Conservation (phyloP, 2,113 vertebrate genomes). For the Eulacestoma nigropectus region DNA sequence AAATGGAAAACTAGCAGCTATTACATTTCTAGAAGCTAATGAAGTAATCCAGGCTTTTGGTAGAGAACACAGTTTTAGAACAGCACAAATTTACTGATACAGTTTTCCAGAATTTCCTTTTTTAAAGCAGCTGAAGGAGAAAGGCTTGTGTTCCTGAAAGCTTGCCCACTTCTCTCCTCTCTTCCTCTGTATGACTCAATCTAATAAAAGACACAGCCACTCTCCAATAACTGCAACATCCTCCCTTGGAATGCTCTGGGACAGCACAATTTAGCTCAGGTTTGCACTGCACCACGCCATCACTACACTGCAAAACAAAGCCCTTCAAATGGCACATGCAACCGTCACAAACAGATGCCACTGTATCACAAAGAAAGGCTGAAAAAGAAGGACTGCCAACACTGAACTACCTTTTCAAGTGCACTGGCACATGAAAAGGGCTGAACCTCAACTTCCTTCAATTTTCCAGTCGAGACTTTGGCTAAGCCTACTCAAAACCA, state of each 20-base stretch:
- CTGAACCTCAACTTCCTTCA: neutral
- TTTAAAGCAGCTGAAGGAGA: neutral
- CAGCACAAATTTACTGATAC: neutral
- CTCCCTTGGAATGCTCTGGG: neutral
- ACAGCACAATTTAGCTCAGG: neutral
- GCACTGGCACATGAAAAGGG: neutral
- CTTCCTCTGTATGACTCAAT: neutral
- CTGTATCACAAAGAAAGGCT: neutral
- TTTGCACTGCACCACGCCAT: neutral
- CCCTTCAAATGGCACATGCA: neutral
- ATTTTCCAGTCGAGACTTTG: neutral
- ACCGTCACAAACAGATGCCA: accelerated
- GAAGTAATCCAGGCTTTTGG: neutral
- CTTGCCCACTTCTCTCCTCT: neutral
- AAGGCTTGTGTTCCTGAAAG: neutral
- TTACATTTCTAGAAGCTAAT: neutral
- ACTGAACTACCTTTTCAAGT: neutral
- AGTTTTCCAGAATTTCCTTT: neutral
- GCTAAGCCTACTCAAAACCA: neutral
- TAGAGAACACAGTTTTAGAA: neutral
- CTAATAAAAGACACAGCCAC: neutral
- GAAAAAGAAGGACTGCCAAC: neutral
- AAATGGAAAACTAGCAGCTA: neutral
- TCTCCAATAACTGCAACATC: neutral
- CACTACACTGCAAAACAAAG: neutral